Evolutionary conservation across 2,113 vertebrate genomes (phyloP).

Genomic region (Eudyptes chrysolophus): DNA sequence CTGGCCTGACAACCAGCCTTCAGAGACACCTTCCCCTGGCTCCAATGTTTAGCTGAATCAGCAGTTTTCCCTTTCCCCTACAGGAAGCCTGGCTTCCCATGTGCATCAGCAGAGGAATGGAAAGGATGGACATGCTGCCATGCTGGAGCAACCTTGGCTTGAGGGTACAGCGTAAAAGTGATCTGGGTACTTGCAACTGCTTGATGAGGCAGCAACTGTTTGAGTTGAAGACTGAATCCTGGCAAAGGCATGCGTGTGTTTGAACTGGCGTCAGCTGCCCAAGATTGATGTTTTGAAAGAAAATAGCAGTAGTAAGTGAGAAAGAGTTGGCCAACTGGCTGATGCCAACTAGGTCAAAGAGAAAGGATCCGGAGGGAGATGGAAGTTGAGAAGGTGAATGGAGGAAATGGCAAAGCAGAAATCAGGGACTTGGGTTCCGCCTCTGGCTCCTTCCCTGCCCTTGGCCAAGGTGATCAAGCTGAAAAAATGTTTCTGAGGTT

Average conservation of each 20-base stretch:
- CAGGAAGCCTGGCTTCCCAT: background rate
- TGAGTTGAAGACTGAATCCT: background rate
- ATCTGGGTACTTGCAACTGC: background rate
- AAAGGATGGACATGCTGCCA: rapidly evolving
- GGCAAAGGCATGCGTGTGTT: background rate
- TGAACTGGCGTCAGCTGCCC: background rate
- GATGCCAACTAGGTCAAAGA: background rate
- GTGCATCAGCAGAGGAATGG: background rate
- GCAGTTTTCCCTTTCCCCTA: background rate
- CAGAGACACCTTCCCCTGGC: background rate
- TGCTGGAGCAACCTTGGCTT: background rate
- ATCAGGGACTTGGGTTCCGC: background rate
- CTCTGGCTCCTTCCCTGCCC: background rate
- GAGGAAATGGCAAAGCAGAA: background rate
- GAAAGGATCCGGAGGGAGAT: background rate
- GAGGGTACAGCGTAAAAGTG: background rate
- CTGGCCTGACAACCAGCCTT: background rate
- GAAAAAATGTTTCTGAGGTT: background rate
- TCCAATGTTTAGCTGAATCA: background rate
- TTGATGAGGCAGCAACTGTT: background rate
- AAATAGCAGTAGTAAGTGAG: background rate
- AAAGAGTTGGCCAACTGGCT: background rate
- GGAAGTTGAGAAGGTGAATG: background rate
- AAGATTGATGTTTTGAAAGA: background rate
- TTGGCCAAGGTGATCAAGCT: background rate